These are phyloP conservation scores for Chaetops frenatus DNA, from an alignment of 2,113 vertebrate genomes.

Conservation along the genomic window DNA sequence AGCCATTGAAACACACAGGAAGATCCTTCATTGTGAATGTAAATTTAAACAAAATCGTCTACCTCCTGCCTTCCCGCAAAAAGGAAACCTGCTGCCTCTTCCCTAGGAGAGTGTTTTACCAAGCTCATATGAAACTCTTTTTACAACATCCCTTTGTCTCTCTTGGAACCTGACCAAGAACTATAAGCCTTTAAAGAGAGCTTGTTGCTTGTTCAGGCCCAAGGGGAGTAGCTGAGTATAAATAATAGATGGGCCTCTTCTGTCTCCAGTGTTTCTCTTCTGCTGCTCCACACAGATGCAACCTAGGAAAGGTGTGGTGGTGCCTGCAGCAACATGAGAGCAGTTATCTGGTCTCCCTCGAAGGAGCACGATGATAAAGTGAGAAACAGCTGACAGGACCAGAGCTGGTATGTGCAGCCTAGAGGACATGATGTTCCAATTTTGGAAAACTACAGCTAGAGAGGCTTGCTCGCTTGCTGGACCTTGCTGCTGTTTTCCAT, in stretches of 20 bases:
- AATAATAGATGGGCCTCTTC: conserved; percentile 52
- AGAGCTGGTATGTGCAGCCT: conserved; percentile 25
- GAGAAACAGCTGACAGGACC: conserved; percentile 55
- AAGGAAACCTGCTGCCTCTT: conserved; percentile 34
- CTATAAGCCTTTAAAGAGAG: conserved; percentile 50
- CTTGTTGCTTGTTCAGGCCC: conserved; percentile 63
- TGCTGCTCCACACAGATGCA: conserved; percentile 1
- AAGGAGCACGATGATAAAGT: conserved; percentile 33
- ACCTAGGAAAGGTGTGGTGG: conserved; percentile 26
- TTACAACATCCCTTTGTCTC: conserved; percentile 60
- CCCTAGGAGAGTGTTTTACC: conserved; percentile 37
- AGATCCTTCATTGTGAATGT: conserved; percentile 21
- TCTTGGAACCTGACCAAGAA: conserved; percentile 61
- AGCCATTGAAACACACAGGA: background rate
- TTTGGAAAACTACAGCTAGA: conserved; percentile 58
- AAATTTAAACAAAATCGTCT: conserved; percentile 15
- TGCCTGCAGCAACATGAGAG: background rate
- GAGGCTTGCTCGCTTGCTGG: background rate
- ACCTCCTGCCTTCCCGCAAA: conserved; percentile 23
- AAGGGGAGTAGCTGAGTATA: conserved; percentile 48
- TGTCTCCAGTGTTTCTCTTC: background rate
- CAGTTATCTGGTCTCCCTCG: background rate
- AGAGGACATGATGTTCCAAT: conserved; percentile 22
- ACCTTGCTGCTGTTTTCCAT: conserved; percentile 20
- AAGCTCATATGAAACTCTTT: conserved; percentile 39